Evolutionary conservation across 2,113 vertebrate species (phyloP).

Genomic region (Syrmaticus mikado): DNA sequence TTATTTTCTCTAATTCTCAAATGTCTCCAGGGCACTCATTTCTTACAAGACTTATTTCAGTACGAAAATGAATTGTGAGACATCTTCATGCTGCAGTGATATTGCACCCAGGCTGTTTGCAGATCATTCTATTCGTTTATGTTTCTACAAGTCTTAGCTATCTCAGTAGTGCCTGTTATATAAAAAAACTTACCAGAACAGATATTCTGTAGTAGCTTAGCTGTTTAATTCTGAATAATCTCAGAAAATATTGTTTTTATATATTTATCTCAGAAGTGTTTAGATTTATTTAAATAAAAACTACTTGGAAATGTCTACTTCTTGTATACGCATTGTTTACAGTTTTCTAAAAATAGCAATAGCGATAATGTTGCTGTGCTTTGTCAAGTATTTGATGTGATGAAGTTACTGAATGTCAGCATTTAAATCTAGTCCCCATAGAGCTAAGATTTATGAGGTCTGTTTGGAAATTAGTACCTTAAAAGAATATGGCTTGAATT

Average conservation of each 20-base stretch:
- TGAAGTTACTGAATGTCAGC: neutral
- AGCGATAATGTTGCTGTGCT: neutral
- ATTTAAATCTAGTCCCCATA: neutral
- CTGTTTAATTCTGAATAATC: neutral
- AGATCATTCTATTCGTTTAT: neutral
- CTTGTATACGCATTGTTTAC: neutral
- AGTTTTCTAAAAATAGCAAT: neutral
- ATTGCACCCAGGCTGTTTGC: neutral
- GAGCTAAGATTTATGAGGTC: neutral
- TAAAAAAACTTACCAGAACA: neutral
- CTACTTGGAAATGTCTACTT: neutral
- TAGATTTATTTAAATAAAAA: neutral
- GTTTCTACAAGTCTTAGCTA: neutral
- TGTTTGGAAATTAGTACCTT: too few species aligned
- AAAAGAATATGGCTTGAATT: neutral
- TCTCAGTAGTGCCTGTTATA: neutral
- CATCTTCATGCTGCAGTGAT: neutral
- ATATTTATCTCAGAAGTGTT: neutral
- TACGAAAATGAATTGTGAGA: neutral
- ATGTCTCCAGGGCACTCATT: neutral
- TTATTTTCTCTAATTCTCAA: neutral
- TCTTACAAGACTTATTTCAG: slow-evolving; percentile 5
- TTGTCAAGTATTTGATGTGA: neutral
- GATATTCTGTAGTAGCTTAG: neutral
- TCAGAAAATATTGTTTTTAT: neutral